Evolutionary conservation across 2,888 invertebrate species (phyloP), one percentile per base, ranked within the genome.

Genomic region (Trilocha varians): DNA sequence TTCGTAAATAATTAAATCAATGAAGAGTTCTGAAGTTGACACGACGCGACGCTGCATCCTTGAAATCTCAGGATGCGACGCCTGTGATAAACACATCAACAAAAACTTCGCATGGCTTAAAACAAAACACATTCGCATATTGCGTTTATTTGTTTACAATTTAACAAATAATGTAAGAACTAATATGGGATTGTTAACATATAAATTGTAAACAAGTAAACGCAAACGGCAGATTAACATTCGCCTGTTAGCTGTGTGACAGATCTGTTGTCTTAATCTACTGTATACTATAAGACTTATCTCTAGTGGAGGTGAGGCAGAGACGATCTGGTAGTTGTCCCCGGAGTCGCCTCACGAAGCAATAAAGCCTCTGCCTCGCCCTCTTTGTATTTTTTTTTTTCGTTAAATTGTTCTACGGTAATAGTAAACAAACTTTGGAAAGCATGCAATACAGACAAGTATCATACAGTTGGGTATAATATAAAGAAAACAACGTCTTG

Each of bases 261-360:
- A 79, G 80, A 83, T 74, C 79, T 75, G 77, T 72, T 69, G 69
- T 72, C 71, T 82, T 83, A 76, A 48, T 65, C 76, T 78, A 78
- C 49, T 49, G 61, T 82, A 78, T 72, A 53, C 63, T 62, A 53
- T 46, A 72, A 75, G 69, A 72, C 74, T 80, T 78, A 76, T 57
- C 52, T 48, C 60, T 61, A 62, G 41, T 52, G 56, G 50, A 52
- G 44, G 40, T 46, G 47, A 46, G 36, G 47, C 49, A 50, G 51
- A 49, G 45, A 38, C 38, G 14, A 17, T 53, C 46, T 40, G 45
- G 53, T 50, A 48, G 37, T 39, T 42, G 39, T 40, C 45, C 40
- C 42, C 44, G 44, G 41, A 40, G 39, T 49, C 16, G 38, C 34
- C 13, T 32, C 16, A 11, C 25, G 11, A 25, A 25, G 11, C 25